Base-by-base conservation (phyloP, 2,888 invertebrate species). In the Nephrocerus scutellatus region DNA sequence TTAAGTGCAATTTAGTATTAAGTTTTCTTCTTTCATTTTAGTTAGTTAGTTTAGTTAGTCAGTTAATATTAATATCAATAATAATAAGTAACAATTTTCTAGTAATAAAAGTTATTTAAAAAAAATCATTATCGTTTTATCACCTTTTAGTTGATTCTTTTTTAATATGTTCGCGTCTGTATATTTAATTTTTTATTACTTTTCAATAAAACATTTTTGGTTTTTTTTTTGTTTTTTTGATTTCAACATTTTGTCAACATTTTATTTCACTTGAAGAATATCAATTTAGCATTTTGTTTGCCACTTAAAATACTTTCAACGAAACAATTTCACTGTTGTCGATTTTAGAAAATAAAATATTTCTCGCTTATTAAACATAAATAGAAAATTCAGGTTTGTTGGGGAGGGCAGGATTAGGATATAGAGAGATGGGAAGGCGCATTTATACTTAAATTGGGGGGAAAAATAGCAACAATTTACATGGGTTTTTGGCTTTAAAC, bases 71-170 rank as follows among this genome's bases (percentile, higher is more conserved):
- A n/a, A n/a, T n/a, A n/a, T n/a, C n/a, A n/a, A n/a, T n/a, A n/a
- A n/a, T n/a, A n/a, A n/a, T n/a, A n/a, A n/a, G n/a, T n/a, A n/a
- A n/a, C n/a, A n/a, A n/a, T n/a, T 30, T 36, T 39, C 30, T 46
- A 41, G 41, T 37, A 43, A 44, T 41, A 46, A 46, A 46, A 46
- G 38, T 46, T 41, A 40, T 38, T 43, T 44, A n/a, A n/a, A 44
- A 43, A 43, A 46, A 44, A 36, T 46, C 46, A 44, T 41, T 41
- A 46, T 43, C 46, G 46, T 36, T 44, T 46, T 41, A 44, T 46
- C 41, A 44, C 38, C 41, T 41, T 46, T 46, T 40, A 37, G 43
- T 37, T 39, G 37, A 37, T 36, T 42, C 36, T 37, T 22, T 32
- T 30, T 20, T 43, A 29, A 20, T 35, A 18, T 29, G 13, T 37